phyloP scores from a whole-genome alignment of 2,797 vertebrate genomes.

The Protosalanx chinensis region DNA sequence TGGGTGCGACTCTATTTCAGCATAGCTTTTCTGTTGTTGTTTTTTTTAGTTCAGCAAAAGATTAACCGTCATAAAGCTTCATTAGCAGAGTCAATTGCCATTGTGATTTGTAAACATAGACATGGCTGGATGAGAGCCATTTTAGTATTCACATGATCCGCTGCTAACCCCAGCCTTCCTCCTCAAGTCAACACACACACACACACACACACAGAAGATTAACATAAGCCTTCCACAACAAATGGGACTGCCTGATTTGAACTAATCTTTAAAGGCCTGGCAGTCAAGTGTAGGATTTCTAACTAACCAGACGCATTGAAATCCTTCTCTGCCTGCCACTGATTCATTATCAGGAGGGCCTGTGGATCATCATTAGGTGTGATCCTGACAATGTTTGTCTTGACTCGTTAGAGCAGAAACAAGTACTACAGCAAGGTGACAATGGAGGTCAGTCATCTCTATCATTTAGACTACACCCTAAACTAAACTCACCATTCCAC shows the following conservation, averaged over 20 bases:
- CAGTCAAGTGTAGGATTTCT: constrained; percentile 18
- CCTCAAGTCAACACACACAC: not conserved
- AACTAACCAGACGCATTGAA: not conserved
- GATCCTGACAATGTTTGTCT: not conserved
- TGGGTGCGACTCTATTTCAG: constrained; percentile 22
- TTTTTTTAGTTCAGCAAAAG: not conserved
- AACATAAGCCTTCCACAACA: constrained; percentile 25
- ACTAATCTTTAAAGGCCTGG: constrained; percentile 1
- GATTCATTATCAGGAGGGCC: not conserved
- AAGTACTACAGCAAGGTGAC: not conserved
- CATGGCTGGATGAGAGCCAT: not conserved
- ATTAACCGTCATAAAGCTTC: constrained; percentile 1
- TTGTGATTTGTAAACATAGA: constrained; percentile 11
- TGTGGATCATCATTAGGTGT: not conserved
- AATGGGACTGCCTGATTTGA: constrained; percentile 21
- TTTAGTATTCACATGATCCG: constrained; percentile 20
- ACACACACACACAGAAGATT: constrained; percentile 17
- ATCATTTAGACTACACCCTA: constrained; percentile 22
- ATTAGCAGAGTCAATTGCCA: constrained; percentile 18
- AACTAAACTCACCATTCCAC: constrained; percentile 34
- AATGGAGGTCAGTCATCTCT: constrained; percentile 10
- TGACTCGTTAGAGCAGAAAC: not conserved
- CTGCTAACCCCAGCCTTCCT: not conserved
- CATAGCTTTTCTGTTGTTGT: not conserved
- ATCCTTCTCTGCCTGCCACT: not conserved